A percentile compares a stretch with the other conserved stretches of the same genome.
Conservation (phyloP, 2,888 invertebrate genomes). For the Pherbina coryleti region DNA sequence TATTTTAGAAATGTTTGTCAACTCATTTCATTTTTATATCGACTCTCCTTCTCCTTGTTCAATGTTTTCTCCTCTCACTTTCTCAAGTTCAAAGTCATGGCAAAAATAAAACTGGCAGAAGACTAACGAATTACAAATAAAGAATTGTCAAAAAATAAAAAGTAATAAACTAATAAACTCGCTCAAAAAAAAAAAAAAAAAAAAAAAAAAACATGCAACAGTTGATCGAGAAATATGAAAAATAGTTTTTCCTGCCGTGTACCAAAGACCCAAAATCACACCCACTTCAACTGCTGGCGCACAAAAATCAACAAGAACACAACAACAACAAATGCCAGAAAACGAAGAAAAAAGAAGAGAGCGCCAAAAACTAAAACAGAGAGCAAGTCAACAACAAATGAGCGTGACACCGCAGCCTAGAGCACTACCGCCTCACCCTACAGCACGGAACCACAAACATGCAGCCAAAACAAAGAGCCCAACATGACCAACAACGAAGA, state of each 20-base stretch:
- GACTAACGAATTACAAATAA: no score
- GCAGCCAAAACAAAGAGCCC: background rate
- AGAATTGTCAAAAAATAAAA: no score
- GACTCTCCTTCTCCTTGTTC: no score
- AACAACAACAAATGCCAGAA: background rate
- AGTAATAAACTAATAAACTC: no score
- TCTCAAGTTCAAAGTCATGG: no score
- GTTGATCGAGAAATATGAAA: background rate
- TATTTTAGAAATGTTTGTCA: no score
- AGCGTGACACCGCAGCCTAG: no score
- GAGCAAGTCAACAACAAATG: background rate
- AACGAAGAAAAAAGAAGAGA: background rate
- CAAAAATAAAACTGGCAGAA: no score
- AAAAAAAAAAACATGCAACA: background rate
- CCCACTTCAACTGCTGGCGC: background rate
- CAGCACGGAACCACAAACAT: no score
- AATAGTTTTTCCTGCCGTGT: constrained; percentile 9
- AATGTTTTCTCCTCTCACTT: no score
- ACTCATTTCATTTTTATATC: no score
- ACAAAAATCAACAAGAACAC: background rate
- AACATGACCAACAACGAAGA: background rate
- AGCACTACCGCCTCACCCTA: no score
- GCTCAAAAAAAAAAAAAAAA: background rate
- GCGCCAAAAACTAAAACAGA: background rate
- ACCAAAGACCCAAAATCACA: background rate